phyloP scores from a whole-genome alignment of 2,797 vertebrate genomes.

The Oreochromis mossambicus region DNA sequence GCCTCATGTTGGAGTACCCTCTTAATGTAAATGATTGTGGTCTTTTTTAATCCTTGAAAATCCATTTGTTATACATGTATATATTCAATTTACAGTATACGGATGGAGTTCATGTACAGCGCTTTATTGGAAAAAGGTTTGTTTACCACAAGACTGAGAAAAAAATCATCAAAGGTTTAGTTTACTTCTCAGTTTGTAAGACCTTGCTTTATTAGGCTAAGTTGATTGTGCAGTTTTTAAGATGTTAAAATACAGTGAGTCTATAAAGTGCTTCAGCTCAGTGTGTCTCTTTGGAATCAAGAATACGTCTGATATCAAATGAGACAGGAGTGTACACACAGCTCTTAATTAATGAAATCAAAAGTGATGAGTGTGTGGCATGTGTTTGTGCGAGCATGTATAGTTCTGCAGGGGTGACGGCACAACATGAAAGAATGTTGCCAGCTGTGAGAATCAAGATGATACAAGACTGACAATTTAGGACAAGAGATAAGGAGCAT shows the following conservation, averaged over 20 bases:
- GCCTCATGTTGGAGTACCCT: not conserved
- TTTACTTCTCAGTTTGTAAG: not conserved
- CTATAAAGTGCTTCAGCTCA: not conserved
- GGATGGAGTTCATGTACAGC: not conserved
- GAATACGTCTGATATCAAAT: not conserved
- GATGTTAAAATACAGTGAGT: not conserved
- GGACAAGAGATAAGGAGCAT: slow-evolving; percentile 12
- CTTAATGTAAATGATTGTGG: not conserved
- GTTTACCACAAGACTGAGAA: not conserved
- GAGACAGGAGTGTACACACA: not conserved
- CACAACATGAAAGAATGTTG: not conserved
- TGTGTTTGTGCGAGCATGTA: not conserved
- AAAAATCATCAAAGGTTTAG: not conserved
- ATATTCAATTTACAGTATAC: not conserved
- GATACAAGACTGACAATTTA: slow-evolving; percentile 4
- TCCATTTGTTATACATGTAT: not conserved
- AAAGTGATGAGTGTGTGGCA: not conserved
- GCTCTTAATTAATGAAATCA: slow-evolving; percentile 28
- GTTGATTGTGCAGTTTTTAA: not conserved
- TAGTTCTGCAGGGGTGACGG: not conserved
- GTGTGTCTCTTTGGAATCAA: not conserved
- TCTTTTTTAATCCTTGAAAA: not conserved
- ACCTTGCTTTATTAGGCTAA: not conserved
- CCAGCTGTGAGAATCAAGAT: slow-evolving; percentile 26
- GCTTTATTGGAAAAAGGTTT: not conserved